phyloP scores from a whole-genome alignment of 2,888 invertebrate genomes.

The Rhamnusium bicolor region DNA sequence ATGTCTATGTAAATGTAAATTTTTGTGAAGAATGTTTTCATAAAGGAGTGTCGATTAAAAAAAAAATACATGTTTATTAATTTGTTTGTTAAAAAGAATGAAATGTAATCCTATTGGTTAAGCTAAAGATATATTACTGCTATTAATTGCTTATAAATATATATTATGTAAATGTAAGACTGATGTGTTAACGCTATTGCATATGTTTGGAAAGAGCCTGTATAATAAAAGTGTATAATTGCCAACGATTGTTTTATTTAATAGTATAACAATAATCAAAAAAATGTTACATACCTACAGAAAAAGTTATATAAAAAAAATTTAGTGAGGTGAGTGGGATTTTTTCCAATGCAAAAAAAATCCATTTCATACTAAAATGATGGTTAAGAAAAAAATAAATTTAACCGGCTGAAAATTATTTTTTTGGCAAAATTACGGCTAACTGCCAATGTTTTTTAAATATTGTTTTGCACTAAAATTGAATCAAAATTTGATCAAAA shows the following conservation, averaged over 20 bases:
- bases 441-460: too few species aligned
- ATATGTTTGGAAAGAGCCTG: slow-evolving; percentile 68
- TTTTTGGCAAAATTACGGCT: too few species aligned
- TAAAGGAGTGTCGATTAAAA: slow-evolving; percentile 35
- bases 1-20: slow-evolving; percentile 52
- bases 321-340: too few species aligned
- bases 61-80: slow-evolving; percentile 11
- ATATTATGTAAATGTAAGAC: slow-evolving; percentile 68
- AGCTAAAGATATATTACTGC: slow-evolving; percentile 56
- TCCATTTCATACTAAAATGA: too few species aligned
- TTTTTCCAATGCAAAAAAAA: too few species aligned
- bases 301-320: too few species aligned
- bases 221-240: slow-evolving; percentile 70
- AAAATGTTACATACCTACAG: too few species aligned
- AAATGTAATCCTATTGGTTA: slow-evolving; percentile 50
- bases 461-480: too few species aligned
- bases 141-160: slow-evolving; percentile 60
- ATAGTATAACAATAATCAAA: background rate
- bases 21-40: slow-evolving; percentile 53
- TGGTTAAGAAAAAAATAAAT: too few species aligned
- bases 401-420: too few species aligned
- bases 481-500: too few species aligned
- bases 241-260: slow-evolving; percentile 28
- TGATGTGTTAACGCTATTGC: slow-evolving; percentile 69
- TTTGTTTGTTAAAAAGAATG: slow-evolving; percentile 36